Evolutionary conservation across 2,113 vertebrate genomes (phyloP), one percentile per base, ranked within the genome.

Genomic region (Nothoprocta pentlandii): DNA sequence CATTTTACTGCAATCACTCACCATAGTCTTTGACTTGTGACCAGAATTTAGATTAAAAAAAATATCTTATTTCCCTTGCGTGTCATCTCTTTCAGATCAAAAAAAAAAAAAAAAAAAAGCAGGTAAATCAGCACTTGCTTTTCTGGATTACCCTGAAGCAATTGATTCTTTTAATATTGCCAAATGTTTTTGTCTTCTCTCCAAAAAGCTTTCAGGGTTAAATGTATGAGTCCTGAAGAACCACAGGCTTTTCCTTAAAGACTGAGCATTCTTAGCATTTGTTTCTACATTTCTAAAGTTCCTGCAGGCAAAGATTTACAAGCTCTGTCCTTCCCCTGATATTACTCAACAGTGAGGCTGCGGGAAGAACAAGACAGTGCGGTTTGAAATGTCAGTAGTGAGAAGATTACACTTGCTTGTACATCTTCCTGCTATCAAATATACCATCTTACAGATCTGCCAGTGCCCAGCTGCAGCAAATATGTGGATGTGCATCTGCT

Each of bases 241-340:
- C 90, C 92, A 88, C 53, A 34, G 83, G 80, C 47, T 62, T 69
- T 96, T 95, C 70, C 68, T 15, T 1, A 86, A 68, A 76, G 58
- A 59, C 62, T 73, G 77, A 90, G 77, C 94, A 97, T 95, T 97
- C 94, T 84, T 88, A 73, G 85, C 90, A 92, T 95, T 95, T 94
- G 90, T 86, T 95, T 28, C 73, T 92, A 83, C 94, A 91, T 88
- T 94, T 86, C 82, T 93, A 25, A 88, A 95, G 82, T 25, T 94
- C 92, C 94, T 88, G 62, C 64, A 90, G 95, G 92, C 77, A 87
- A 93, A 81, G 47, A 81, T 90, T 88, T 92, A 88, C 82, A 95
- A 90, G 68, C 69, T 84, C n/a, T 92, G 76, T 83, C 92, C 83
- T 94, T 88, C 71, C 51, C 92, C 73, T 89, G 77, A 78, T 94